Conservation (phyloP, 2,797 vertebrate genomes). For the Epinephelus awoara region DNA sequence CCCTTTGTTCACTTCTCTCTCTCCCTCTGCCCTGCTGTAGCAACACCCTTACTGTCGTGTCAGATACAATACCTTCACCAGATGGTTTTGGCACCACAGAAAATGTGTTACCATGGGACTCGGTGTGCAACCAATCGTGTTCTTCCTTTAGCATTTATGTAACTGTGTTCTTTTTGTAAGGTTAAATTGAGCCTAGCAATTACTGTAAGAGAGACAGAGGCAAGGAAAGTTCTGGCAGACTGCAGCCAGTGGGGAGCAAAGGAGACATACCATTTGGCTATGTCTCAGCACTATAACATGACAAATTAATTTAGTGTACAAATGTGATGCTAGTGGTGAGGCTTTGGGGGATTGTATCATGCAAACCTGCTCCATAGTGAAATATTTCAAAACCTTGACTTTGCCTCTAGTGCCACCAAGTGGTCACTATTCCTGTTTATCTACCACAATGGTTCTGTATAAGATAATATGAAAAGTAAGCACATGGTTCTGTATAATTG, state of each 20-base stretch:
- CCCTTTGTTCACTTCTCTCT: neutral
- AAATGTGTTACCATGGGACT: conserved; percentile 10
- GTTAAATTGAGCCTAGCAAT: neutral
- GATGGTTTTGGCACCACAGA: conserved; percentile 1
- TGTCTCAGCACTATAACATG: neutral
- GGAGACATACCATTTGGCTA: neutral
- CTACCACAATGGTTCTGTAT: neutral
- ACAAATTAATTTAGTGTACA: neutral
- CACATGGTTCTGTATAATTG: too few relatives aligned
- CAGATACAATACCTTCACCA: neutral
- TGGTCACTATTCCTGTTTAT: neutral
- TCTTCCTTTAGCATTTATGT: neutral
- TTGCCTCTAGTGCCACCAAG: conserved; percentile 12
- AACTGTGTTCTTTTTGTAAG: neutral
- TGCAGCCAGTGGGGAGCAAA: neutral
- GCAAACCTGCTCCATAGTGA: neutral
- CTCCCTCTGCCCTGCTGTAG: neutral
- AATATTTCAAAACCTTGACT: neutral
- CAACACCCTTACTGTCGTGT: neutral
- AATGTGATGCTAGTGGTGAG: neutral
- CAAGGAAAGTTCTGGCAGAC: neutral
- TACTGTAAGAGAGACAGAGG: conserved; percentile 3
- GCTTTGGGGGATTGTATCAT: neutral
- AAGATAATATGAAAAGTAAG: neutral
- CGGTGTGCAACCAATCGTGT: neutral